Evolutionary conservation across 37 sponge, comb jelly and placozoan species (phyloP).

Genomic region (Theonella swinhoei): DNA sequence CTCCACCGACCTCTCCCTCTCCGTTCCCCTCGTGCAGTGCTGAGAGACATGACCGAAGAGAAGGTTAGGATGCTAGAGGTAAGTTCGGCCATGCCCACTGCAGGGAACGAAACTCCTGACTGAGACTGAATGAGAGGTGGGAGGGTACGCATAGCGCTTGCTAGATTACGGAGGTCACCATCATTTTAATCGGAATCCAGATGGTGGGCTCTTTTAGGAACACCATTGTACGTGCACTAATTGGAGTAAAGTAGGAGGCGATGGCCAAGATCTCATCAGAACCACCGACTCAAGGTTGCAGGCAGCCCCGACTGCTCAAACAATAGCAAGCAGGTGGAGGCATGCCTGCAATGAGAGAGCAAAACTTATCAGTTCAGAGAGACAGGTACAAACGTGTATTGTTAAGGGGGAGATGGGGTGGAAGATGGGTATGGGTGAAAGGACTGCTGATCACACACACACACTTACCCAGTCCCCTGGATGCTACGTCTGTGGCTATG

Average conservation of each 20-base stretch:
- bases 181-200: no score
- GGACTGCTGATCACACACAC: neutral
- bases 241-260: no score
- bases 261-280: no score
- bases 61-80: no score
- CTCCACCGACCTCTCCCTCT: neutral
- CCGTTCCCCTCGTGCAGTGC: neutral
- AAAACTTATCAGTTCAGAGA: slow-evolving; percentile 70
- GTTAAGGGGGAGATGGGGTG: neutral
- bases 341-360: slow-evolving; percentile 61
- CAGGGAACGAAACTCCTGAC: neutral
- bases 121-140: neutral
- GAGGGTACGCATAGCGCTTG: neutral
- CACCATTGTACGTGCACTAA: no score
- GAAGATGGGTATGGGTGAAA: neutral
- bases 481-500: slow-evolving; percentile 97
- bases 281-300: slow-evolving; percentile 2
- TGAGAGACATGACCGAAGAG: neutral
- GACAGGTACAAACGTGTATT: slow-evolving; percentile 52
- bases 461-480: slow-evolving; percentile 93
- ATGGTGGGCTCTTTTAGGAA: neutral
- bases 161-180: neutral
- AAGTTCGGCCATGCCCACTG: neutral
- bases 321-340: neutral
- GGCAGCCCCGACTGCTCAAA: neutral